Conservation (phyloP, 1,140 invertebrate species). For the Drosophila sucinea region DNA sequence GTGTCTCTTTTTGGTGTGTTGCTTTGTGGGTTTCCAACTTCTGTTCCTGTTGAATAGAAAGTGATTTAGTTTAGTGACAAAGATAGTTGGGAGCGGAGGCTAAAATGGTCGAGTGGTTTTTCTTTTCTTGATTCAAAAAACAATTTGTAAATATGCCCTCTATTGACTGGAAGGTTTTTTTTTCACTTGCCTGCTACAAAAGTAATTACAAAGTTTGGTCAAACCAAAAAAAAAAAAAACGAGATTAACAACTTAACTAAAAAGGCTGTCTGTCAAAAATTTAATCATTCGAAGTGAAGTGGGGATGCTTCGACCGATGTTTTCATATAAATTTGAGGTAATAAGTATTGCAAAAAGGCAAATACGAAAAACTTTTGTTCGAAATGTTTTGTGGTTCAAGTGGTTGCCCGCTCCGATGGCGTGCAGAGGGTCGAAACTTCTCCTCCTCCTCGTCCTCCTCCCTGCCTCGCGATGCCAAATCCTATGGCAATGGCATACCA, state of each 20-base stretch:
- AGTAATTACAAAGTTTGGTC: constrained; percentile 71
- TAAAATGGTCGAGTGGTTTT: constrained; percentile 35
- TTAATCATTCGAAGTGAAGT: constrained; percentile 22
- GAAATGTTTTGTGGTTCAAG: constrained; percentile 66
- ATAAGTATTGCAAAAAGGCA: constrained; percentile 36
- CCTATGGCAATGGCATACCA: constrained; percentile 51
- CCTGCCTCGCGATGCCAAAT: constrained; percentile 12
- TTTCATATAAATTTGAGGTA: constrained; percentile 62
- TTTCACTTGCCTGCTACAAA: constrained; percentile 44
- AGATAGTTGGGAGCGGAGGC: neutral
- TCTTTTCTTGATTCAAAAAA: constrained; percentile 18
- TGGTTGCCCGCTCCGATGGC: constrained; percentile 28
- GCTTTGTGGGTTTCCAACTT: constrained; percentile 38
- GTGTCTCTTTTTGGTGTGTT: constrained; percentile 29
- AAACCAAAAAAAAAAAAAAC: constrained; percentile 16
- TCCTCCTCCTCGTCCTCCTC: neutral
- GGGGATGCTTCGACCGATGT: constrained; percentile 12
- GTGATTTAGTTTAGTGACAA: constrained; percentile 71
- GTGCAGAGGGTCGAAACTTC: constrained; percentile 33
- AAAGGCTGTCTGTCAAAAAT: constrained; percentile 14
- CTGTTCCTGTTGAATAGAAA: constrained; percentile 73
- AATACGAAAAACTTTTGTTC: constrained; percentile 46
- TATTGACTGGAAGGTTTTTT: constrained; percentile 50
- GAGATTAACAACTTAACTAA: constrained; percentile 64
- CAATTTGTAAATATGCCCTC: constrained; percentile 55